Base-by-base conservation (phyloP, 2,113 vertebrate genomes). In the Sminthopsis crassicaudata region DNA sequence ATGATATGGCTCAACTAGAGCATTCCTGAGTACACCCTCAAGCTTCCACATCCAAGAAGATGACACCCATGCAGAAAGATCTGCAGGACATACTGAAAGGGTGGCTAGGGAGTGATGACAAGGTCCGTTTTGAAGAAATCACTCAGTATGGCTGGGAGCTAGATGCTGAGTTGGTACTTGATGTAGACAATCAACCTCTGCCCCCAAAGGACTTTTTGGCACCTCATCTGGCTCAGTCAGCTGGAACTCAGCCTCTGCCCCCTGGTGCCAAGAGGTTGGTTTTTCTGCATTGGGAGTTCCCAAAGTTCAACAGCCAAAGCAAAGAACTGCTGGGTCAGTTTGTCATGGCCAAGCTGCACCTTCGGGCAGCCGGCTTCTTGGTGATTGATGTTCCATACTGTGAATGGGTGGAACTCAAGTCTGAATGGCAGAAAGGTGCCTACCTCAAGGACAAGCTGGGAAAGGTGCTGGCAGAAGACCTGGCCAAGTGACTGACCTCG, bases 361-460 rank as follows among this genome's bases (percentile, higher is more conserved):
- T 99, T 46, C 98, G 98, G 97, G 98, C 99, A 0, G 99, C 99
- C 0, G 99, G 99, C 22, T 99, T 99, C 97, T 95, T 99, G 67
- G 90, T 98, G 27, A 99, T 99, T 12, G 99, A 99, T 0, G 99
- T 99, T 89, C 99, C 99, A 0, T 99, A 99, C 97, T 99, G 99
- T 0, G 99, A 99, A 48, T 99, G 99, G 99, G 96, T 99, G 97
- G 99, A 99, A 52, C 98, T 99, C 97, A 99, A 99, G 98, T 98
- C 98, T 0, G 99, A 99, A 55, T 98, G 99, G 99, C 99, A 99
- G 98, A 99, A 98, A 91, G 89, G 97, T 0, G 98, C 99, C 19
- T 99, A 99, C 97, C 98, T 99, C 88, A 99, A 98, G 96, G 99
- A 99, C 98, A 99, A 99, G 97, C 98, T 99, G 48, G 98, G 98